These are phyloP conservation scores for Ptilonorhynchus violaceus DNA, from an alignment of 2,113 vertebrate species.

Conservation along the genomic window DNA sequence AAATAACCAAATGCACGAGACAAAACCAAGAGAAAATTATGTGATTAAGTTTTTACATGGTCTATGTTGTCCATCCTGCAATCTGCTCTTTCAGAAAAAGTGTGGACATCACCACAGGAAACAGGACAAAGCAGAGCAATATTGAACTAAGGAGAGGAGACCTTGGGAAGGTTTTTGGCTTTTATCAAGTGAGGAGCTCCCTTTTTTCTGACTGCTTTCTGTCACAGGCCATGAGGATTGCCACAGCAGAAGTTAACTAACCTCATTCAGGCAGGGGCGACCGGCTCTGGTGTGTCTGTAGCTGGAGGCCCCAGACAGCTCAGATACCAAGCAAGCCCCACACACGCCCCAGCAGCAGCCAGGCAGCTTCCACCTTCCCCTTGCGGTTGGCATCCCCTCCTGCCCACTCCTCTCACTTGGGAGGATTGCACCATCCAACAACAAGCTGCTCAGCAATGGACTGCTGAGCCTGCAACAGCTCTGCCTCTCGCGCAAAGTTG, in stretches of 20 bases:
- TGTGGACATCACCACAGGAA: background rate
- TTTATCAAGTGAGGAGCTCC: background rate
- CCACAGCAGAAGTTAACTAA: background rate
- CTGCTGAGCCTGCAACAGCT: too few relatives aligned
- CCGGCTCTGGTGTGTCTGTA: background rate
- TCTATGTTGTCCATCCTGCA: background rate
- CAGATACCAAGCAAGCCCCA: background rate
- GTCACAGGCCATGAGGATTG: background rate
- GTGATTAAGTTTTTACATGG: fast-evolving
- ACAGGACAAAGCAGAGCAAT: background rate
- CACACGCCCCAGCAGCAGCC: fast-evolving
- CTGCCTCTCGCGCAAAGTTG: background rate
- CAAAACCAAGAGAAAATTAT: background rate
- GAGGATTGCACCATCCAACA: background rate
- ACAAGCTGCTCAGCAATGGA: background rate
- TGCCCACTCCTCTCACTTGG: background rate
- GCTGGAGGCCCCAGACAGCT: background rate
- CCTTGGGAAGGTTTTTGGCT: background rate
- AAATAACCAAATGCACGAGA: background rate
- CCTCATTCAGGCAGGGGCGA: too few relatives aligned
- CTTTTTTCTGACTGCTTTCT: background rate
- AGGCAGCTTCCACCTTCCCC: background rate
- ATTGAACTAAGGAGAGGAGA: background rate
- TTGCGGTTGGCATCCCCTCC: background rate
- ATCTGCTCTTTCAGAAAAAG: background rate